These are phyloP conservation scores for Iphiclides podalirius DNA, from an alignment of 2,888 invertebrate genomes.

Conservation along the genomic window DNA sequence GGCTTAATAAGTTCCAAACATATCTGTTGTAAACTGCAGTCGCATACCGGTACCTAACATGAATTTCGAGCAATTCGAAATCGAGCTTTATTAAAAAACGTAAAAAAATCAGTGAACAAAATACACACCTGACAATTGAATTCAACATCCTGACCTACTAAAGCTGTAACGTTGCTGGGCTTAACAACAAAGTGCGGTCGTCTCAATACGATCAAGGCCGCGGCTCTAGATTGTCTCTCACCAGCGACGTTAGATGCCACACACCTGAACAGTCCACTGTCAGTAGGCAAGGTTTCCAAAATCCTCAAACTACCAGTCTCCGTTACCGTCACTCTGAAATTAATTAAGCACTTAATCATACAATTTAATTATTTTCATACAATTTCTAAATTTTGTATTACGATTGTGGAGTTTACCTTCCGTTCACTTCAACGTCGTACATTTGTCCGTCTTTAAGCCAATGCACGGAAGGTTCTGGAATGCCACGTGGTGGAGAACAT, in stretches of 20 bases:
- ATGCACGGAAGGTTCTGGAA: conserved; percentile 94
- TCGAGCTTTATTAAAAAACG: neutral
- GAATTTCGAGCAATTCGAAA: no score
- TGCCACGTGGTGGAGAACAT: conserved; percentile 96
- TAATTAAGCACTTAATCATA: conserved; percentile 6
- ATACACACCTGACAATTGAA: conserved; percentile 86
- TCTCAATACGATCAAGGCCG: conserved; percentile 91
- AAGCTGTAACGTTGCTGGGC: conserved; percentile 90
- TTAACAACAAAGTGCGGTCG: conserved; percentile 92
- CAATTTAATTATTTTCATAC: no score
- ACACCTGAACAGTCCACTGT: conserved; percentile 95
- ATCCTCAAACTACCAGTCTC: conserved; percentile 96
- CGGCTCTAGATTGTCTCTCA: conserved; percentile 88
- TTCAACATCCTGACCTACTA: conserved; percentile 90
- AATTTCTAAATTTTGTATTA: neutral
- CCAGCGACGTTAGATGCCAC: conserved; percentile 95
- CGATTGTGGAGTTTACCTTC: no score
- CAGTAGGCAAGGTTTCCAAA: conserved; percentile 91
- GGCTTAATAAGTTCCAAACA: no score
- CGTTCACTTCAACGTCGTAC: conserved; percentile 82
- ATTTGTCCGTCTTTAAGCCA: conserved; percentile 91
- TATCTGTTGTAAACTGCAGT: no score
- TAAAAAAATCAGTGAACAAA: conserved; percentile 11
- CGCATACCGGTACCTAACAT: no score
- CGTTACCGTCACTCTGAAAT: conserved; percentile 85